phyloP scores from a whole-genome alignment of 2,888 invertebrate species.

The Euproctis similis region DNA sequence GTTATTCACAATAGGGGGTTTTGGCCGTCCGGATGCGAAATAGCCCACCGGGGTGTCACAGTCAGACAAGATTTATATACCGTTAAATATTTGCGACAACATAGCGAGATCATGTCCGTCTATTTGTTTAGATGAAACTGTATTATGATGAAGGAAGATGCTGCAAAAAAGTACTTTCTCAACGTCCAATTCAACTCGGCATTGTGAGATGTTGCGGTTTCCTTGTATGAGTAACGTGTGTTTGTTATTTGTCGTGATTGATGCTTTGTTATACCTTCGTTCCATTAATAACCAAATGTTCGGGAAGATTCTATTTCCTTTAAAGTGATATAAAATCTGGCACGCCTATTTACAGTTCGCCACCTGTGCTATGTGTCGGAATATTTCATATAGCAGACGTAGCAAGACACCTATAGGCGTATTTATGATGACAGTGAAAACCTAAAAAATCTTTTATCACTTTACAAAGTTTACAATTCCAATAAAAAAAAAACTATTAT shows the following conservation, averaged over 20 bases:
- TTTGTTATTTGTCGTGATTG: conserved; percentile 14
- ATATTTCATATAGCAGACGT: no score
- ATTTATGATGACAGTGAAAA: no score
- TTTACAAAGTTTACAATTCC: no score
- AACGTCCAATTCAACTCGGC: conserved; percentile 43
- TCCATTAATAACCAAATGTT: no score
- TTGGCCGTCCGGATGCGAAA: conserved; percentile 20
- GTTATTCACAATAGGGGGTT: conserved; percentile 41
- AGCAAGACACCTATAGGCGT: no score
- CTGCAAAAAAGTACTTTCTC: conserved; percentile 27
- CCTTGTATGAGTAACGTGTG: conserved; percentile 34
- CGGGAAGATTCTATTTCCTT: no score
- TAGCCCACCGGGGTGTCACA: conserved; percentile 40
- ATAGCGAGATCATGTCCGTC: conserved; percentile 40
- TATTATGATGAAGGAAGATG: conserved; percentile 53
- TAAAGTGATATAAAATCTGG: no score
- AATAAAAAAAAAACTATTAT: no score
- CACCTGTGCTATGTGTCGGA: no score
- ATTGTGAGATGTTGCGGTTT: conserved; percentile 41
- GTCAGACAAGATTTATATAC: conserved; percentile 43
- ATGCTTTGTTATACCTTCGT: no score
- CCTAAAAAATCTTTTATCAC: no score
- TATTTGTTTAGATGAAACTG: conserved; percentile 60
- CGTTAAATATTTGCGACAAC: conserved; percentile 51
- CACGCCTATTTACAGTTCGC: no score